Percentiles rank a stretch among this genome's conserved stretches.
phyloP scores from a whole-genome alignment of 2,113 vertebrate species.

The Sinocyclocheilus rhinocerous region DNA sequence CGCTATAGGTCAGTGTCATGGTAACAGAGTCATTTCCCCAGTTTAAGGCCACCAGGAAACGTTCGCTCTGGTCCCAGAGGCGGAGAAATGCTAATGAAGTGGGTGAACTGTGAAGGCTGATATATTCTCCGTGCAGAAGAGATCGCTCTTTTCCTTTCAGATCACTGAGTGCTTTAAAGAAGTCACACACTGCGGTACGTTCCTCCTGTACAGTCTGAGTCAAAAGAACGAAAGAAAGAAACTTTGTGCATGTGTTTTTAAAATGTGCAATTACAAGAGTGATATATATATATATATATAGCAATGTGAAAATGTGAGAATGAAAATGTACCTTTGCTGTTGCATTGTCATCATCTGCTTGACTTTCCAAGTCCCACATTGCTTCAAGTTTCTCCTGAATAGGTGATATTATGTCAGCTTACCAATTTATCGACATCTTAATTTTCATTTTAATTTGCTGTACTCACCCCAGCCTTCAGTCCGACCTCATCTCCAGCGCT shows the following conservation, averaged over 20 bases:
- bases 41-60: conserved; percentile 82
- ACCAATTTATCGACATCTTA: background rate
- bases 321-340: conserved; percentile 50
- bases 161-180: conserved; percentile 81
- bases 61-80: conserved; percentile 87
- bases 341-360: conserved; percentile 40
- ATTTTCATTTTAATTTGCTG: background rate
- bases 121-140: conserved; percentile 81
- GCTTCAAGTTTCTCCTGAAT: conserved; percentile 30
- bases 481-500: conserved; percentile 87
- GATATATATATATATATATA: background rate
- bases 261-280: background rate
- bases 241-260: background rate
- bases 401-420: background rate
- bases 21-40: conserved; percentile 54
- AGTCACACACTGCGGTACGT: conserved; percentile 54
- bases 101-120: conserved; percentile 21
- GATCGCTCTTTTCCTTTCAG: conserved; percentile 83
- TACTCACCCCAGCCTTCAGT: conserved; percentile 59
- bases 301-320: background rate
- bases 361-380: conserved; percentile 48
- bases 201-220: conserved; percentile 45
- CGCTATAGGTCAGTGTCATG: background rate
- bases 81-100: conserved; percentile 76
- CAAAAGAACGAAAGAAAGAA: conserved; percentile 6